These are phyloP conservation scores for Penaeus japonicus DNA, from an alignment of 1,140 invertebrate species.

Conservation along the genomic window DNA sequence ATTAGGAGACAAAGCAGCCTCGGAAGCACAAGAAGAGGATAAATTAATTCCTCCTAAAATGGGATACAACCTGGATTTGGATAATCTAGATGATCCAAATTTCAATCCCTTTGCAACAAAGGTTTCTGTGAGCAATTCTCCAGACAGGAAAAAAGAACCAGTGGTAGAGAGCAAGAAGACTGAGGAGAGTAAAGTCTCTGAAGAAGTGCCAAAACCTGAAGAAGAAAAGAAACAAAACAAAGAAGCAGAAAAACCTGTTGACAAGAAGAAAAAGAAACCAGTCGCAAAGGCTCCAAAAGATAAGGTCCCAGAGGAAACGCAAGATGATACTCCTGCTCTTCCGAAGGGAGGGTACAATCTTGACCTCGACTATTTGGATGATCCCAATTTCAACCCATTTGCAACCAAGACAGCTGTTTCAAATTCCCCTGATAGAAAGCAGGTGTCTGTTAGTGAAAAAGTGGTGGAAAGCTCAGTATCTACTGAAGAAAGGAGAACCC, in stretches of 20 bases:
- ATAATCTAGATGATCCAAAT: conserved; percentile 33
- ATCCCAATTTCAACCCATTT: conserved; percentile 39
- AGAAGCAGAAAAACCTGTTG: not conserved
- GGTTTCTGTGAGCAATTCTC: not conserved
- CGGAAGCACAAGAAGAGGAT: not conserved
- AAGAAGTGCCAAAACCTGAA: not conserved
- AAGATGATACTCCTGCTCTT: not conserved
- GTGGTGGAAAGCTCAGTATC: not conserved
- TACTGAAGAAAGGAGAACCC: not conserved
- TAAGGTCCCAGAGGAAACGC: not conserved
- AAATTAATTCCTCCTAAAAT: not conserved
- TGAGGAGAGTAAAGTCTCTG: not conserved
- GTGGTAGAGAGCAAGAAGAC: not conserved
- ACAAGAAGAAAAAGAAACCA: too few species aligned
- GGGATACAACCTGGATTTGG: conserved; percentile 33
- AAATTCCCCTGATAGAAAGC: not conserved
- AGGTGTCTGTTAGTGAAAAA: not conserved
- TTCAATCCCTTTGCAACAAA: conserved; percentile 25
- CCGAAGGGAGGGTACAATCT: not conserved
- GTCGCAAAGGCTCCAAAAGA: not conserved
- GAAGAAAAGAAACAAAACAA: not conserved
- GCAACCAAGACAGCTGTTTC: conserved; percentile 26
- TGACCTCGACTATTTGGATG: conserved; percentile 10
- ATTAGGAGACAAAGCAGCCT: too few species aligned
- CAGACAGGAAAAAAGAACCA: not conserved